Base-by-base conservation (phyloP, 2,888 invertebrate species). In the Acanthopleura granulata region DNA sequence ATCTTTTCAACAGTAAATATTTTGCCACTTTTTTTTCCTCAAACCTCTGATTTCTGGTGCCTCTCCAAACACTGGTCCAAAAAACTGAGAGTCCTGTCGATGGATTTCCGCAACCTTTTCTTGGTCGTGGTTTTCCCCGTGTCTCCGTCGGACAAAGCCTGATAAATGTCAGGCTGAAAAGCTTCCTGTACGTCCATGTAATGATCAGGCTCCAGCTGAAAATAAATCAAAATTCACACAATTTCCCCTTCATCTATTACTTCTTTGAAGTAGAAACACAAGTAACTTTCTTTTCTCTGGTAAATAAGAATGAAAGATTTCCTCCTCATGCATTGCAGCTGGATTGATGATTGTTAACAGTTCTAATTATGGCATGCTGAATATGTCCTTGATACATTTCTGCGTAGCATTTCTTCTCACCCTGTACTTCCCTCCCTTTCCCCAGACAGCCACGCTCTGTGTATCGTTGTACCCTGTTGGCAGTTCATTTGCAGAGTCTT, bases 101-200 rank as follows among this genome's bases (percentile, higher is more conserved):
- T 93, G 6, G 96, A 93, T 89, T 96, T 96, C 0, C 87, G 86
- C 18, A 94, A 88, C 76, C 96, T 92, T 89, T 96, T 97, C 72
- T 92, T 91, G 0, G 94, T 92, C 86, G 95, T 94, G 61, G 92
- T 91, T 12, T 91, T 89, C 86, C 94, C 92, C 62, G 94, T 95
- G 83, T 94, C 94, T 61, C 94, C 94, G 92, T 97, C 97, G 88
- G 94, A 94, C 83, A 97, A 91, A 18, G 94, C 93, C 88, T 95
- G 93, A 91, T 95, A 95, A 87, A 95, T 93, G 89, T 96, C 95
- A 61, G 97, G 96, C 89, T 93, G 93, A 88, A 94, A 94, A 40
- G 92, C 90, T 91, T 96, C 94, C 81, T 96, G 93, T 57, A 94
- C 88, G 84, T 95, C 93, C 94, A 97, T 94, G 90, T 95, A 89